These are phyloP conservation scores for Teinopalpus imperialis DNA, from an alignment of 2,888 invertebrate genomes.

Conservation along the genomic window DNA sequence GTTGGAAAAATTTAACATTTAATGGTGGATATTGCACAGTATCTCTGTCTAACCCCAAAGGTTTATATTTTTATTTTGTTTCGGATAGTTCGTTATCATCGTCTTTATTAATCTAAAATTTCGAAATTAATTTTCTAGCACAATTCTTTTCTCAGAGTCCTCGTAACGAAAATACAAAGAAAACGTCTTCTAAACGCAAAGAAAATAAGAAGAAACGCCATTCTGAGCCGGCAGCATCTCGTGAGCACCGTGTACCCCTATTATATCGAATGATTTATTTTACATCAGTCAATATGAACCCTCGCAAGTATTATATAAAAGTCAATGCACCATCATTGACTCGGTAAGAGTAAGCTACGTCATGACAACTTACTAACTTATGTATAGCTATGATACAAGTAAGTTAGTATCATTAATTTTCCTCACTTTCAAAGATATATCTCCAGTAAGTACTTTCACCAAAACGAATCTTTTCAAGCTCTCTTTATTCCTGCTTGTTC, in stretches of 20 bases:
- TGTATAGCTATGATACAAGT: too few species aligned
- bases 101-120: too few species aligned
- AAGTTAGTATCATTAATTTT: neutral
- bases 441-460: slow-evolving; percentile 12
- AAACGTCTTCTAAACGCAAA: neutral
- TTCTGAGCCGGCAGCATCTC: neutral
- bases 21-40: too few species aligned
- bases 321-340: too few species aligned
- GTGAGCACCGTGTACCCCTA: slow-evolving; percentile 8
- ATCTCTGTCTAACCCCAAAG: too few species aligned
- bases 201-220: slow-evolving; percentile 4
- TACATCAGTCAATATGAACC: neutral
- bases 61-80: too few species aligned
- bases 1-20: too few species aligned
- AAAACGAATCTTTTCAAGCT: slow-evolving; percentile 14
- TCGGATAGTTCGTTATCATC: too few species aligned
- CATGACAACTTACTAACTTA: neutral
- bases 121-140: neutral
- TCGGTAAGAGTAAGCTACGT: too few species aligned
- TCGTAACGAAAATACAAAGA: slow-evolving; percentile 8
- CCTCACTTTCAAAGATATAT: slow-evolving; percentile 11
- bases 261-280: slow-evolving; percentile 4
- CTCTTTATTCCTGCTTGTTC: slow-evolving; percentile 3
- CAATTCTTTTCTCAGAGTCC: slow-evolving; percentile 8
- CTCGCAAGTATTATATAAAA: too few species aligned